These are phyloP conservation scores for Tetragonula carbonaria DNA, from an alignment of 2,888 invertebrate genomes.

Conservation along the genomic window DNA sequence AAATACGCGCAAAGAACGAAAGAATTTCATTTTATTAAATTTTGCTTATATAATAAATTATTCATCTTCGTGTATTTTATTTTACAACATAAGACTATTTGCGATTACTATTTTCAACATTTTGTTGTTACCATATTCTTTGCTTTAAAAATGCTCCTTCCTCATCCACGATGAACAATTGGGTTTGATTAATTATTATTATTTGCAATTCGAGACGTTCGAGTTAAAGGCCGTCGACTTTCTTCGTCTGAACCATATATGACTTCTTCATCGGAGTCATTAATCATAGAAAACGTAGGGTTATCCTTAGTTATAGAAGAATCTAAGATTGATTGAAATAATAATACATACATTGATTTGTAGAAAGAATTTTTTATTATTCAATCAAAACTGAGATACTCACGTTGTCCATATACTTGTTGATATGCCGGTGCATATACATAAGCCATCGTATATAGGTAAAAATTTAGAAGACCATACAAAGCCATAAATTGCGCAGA, in stretches of 20 bases:
- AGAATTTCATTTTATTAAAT: background rate
- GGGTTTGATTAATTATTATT: slow-evolving; percentile 87
- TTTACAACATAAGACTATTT: background rate
- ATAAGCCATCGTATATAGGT: slow-evolving; percentile 96
- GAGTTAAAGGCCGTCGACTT: slow-evolving; percentile 91
- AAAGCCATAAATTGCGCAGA: slow-evolving; percentile 98
- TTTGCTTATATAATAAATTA: background rate
- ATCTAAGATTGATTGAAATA: slow-evolving; percentile 86
- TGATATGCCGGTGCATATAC: slow-evolving; percentile 95
- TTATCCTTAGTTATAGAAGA: slow-evolving; percentile 97
- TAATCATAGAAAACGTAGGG: slow-evolving; percentile 99
- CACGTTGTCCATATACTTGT: slow-evolving; percentile 90
- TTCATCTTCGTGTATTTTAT: background rate
- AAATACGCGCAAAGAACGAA: background rate
- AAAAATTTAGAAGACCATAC: slow-evolving; percentile 97
- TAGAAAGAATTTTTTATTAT: background rate
- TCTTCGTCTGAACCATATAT: slow-evolving; percentile 97
- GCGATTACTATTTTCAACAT: background rate
- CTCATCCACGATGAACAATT: background rate
- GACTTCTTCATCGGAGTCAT: slow-evolving; percentile 98
- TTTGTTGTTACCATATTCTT: background rate
- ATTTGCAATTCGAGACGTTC: slow-evolving; percentile 88
- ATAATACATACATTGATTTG: background rate
- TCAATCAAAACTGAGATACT: slow-evolving; percentile 74
- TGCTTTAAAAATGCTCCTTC: background rate